Conservation (phyloP, 2,888 invertebrate species). For the Chrysolina oricalcia region DNA sequence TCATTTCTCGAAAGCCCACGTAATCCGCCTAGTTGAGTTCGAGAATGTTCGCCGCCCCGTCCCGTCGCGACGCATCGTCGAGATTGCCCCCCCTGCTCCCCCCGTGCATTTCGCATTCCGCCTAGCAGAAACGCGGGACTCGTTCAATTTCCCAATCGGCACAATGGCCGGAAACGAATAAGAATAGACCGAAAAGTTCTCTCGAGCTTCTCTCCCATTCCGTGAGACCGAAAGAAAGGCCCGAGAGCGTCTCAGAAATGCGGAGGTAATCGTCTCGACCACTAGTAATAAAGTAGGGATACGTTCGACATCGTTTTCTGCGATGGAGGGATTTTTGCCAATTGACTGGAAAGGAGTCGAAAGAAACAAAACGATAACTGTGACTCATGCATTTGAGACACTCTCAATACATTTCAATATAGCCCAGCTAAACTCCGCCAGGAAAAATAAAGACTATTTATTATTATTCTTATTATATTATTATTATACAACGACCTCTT, state of each 20-base stretch:
- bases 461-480: too few species aligned
- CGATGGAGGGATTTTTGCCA: neutral
- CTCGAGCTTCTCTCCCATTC: conserved; percentile 31
- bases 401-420: too few species aligned
- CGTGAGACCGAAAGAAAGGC: conserved; percentile 5
- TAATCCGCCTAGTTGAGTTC: conserved; percentile 22
- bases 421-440: too few species aligned
- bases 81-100: too few species aligned
- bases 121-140: conserved; percentile 52
- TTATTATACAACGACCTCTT: too few species aligned
- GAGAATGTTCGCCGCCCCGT: conserved; percentile 22
- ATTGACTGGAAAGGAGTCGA: neutral
- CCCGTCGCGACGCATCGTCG: conserved; percentile 36
- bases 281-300: conserved; percentile 15
- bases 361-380: neutral
- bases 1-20: conserved; percentile 9
- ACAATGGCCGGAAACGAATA: conserved; percentile 63
- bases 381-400: too few species aligned
- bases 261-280: conserved; percentile 22
- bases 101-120: conserved; percentile 55
- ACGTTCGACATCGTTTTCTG: neutral
- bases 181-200: conserved; percentile 59
- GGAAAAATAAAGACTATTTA: too few species aligned
- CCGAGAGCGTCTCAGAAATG: conserved; percentile 25
- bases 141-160: conserved; percentile 63